Evolutionary conservation across 2,113 vertebrate species (phyloP).

Genomic region (Sander lucioperca): DNA sequence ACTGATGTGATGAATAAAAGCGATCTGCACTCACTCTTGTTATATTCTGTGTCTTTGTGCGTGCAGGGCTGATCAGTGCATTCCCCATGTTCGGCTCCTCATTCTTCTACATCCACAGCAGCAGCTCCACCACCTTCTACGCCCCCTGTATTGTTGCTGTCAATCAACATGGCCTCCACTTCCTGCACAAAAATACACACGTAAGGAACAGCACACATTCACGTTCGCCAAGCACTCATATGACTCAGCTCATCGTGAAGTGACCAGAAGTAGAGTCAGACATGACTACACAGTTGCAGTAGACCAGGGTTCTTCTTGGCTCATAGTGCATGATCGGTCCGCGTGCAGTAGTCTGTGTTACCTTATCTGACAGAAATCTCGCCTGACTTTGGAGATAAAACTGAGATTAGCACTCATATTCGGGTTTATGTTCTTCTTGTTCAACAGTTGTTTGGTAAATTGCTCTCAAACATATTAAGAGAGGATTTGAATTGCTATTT

Average conservation of each 20-base stretch:
- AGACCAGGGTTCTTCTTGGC: too few relatives aligned
- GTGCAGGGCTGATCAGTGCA: conserved; percentile 73
- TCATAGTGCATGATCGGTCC: too few relatives aligned
- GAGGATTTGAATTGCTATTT: too few relatives aligned
- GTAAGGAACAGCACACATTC: conserved; percentile 54
- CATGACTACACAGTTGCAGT: not conserved
- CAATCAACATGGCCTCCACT: conserved; percentile 79
- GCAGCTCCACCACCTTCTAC: conserved; percentile 80
- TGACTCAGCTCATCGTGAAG: conserved; percentile 44
- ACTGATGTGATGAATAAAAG: not conserved
- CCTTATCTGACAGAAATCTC: too few relatives aligned
- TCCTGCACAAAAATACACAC: conserved; percentile 80
- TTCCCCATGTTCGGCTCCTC: conserved; percentile 82
- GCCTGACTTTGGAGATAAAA: too few relatives aligned
- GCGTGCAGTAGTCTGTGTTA: too few relatives aligned
- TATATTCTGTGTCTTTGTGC: conserved; percentile 20
- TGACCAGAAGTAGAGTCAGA: not conserved
- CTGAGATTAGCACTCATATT: too few relatives aligned
- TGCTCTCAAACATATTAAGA: too few relatives aligned
- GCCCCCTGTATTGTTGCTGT: conserved; percentile 79
- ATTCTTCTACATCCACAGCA: conserved; percentile 79
- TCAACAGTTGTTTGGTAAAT: too few relatives aligned
- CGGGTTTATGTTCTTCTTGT: too few relatives aligned
- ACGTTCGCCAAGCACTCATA: not conserved
- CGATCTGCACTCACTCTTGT: not conserved